A percentile compares a stretch with the other conserved stretches of the same genome.
These are phyloP conservation scores for Diachrysia chrysitis DNA, from an alignment of 2,888 invertebrate species.

Conservation along the genomic window DNA sequence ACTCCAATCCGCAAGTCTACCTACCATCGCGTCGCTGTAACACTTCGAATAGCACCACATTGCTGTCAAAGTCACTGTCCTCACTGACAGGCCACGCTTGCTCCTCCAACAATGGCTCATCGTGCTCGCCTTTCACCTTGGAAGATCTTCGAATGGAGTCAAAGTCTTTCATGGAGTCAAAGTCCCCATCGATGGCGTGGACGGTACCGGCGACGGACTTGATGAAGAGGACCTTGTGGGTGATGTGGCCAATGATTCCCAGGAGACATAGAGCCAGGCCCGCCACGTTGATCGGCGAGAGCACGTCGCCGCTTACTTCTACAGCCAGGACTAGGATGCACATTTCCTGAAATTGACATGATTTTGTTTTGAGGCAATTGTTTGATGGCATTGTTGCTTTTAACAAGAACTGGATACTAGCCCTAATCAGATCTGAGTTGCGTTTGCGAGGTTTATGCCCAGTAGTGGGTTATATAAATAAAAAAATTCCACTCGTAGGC, in stretches of 20 bases:
- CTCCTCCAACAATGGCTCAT: conserved; percentile 76
- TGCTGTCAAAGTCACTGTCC: conserved; percentile 86
- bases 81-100: conserved; percentile 74
- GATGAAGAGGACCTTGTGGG: conserved; percentile 90
- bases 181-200: conserved; percentile 68
- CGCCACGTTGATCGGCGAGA: conserved; percentile 94
- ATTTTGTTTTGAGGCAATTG: background rate
- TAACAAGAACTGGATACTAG: no score
- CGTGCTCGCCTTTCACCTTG: conserved; percentile 67
- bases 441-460: no score
- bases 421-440: no score
- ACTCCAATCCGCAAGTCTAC: conserved; percentile 47
- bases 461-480: no score
- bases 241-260: conserved; percentile 96
- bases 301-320: conserved; percentile 94
- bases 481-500: no score
- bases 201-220: conserved; percentile 74
- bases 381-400: background rate
- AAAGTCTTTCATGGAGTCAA: conserved; percentile 61
- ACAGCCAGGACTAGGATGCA: conserved; percentile 97
- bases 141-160: conserved; percentile 51
- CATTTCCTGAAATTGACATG: conserved; percentile 93
- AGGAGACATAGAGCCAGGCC: conserved; percentile 96
- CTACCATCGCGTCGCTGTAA: conserved; percentile 85
- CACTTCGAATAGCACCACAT: conserved; percentile 88